Evolutionary conservation across 2,113 vertebrate species (phyloP).

Genomic region (Pollimyrus isidori): DNA sequence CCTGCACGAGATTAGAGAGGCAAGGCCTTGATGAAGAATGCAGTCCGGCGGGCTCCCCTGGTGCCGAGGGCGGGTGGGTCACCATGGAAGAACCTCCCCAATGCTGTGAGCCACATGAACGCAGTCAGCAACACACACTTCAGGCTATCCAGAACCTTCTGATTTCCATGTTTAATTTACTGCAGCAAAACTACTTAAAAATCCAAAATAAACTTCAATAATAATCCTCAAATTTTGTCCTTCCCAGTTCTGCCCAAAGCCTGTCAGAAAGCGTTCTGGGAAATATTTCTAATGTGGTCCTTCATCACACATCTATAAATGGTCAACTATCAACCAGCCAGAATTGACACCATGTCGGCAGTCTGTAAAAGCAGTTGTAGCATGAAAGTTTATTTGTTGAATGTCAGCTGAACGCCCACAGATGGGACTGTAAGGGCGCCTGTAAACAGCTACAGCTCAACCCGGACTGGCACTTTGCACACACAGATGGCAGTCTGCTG

Average conservation of each 20-base stretch:
- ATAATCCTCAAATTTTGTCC: not conserved
- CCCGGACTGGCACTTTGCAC: not conserved
- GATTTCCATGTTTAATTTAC: not conserved
- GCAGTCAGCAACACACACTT: not conserved
- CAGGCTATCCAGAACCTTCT: not conserved
- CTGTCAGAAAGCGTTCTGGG: not conserved
- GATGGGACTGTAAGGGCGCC: not conserved
- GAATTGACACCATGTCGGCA: not conserved
- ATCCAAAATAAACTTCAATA: not conserved
- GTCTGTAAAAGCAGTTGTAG: not conserved
- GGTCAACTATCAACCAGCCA: not conserved
- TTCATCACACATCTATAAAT: not conserved
- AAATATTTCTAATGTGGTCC: not conserved
- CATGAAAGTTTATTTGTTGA: not conserved
- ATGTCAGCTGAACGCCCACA: not conserved
- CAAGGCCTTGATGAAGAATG: constrained; percentile 20
- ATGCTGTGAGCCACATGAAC: not conserved
- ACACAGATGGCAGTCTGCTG: not conserved
- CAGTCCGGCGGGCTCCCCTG: constrained; percentile 24
- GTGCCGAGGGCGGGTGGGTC: not conserved
- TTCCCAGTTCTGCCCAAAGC: not conserved
- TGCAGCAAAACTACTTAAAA: not conserved
- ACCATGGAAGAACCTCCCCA: no score
- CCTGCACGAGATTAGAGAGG: not conserved
- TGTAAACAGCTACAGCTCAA: not conserved